Evolutionary conservation across 2,888 invertebrate species (phyloP).

Genomic region (Tetropium fuscum): DNA sequence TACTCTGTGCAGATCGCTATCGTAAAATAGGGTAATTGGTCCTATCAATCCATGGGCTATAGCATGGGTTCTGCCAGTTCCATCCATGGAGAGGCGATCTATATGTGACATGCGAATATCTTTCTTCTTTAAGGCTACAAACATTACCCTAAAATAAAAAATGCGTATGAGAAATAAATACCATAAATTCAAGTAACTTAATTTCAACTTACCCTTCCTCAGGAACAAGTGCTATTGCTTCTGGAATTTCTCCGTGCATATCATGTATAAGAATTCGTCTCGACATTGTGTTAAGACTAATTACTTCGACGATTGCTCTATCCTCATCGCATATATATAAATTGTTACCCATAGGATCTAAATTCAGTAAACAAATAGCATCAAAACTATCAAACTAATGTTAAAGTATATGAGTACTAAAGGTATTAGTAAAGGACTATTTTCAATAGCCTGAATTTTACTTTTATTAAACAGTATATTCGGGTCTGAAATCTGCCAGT

Average conservation of each 20-base stretch:
- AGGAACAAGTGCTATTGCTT: constrained; percentile 77
- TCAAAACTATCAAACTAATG: constrained; percentile 3
- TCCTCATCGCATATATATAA: constrained; percentile 80
- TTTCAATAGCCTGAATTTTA: too few species aligned
- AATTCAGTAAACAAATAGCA: constrained; percentile 31
- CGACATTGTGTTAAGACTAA: constrained; percentile 72
- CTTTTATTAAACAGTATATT: too few species aligned
- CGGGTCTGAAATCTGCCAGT: too few species aligned
- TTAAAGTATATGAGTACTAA: too few species aligned
- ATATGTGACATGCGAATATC: constrained; percentile 67
- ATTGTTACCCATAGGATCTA: constrained; percentile 79
- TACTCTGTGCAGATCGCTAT: constrained; percentile 70
- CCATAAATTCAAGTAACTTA: neutral
- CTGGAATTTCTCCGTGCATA: constrained; percentile 72
- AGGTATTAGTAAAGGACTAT: too few species aligned
- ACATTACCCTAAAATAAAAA: constrained; percentile 69
- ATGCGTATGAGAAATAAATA: neutral
- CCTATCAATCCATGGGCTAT: constrained; percentile 66
- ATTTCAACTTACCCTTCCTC: constrained; percentile 71
- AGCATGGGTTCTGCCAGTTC: constrained; percentile 67
- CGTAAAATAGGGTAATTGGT: constrained; percentile 71
- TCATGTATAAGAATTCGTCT: constrained; percentile 73
- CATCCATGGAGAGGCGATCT: constrained; percentile 78
- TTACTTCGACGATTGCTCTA: constrained; percentile 73
- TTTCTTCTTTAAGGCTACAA: constrained; percentile 69